Percentiles rank a stretch among this genome's conserved stretches.
Conservation (phyloP, 2,797 vertebrate species). For the Rousettus madagascariensis region DNA sequence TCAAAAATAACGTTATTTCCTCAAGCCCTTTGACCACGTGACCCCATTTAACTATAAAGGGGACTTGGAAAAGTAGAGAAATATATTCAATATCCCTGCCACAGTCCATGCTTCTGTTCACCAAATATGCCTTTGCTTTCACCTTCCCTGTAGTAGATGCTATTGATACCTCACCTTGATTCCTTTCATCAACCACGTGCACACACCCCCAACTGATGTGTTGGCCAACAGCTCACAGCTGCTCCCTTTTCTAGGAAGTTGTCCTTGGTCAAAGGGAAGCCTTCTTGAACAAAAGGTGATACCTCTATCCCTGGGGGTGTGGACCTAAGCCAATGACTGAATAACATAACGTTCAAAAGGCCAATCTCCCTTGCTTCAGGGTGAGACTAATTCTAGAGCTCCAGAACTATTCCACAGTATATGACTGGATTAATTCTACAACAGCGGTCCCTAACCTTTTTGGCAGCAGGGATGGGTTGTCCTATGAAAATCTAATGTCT, state of each 20-base stretch:
- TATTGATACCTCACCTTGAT: not conserved
- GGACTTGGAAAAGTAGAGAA: not conserved
- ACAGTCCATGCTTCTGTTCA: not conserved
- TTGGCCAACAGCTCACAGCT: not conserved
- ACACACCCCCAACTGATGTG: not conserved
- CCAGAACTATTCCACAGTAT: not conserved
- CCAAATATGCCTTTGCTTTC: not conserved
- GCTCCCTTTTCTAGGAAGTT: not conserved
- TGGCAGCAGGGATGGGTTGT: no score
- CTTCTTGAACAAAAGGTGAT: not conserved
- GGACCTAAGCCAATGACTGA: not conserved
- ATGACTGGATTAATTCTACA: not conserved
- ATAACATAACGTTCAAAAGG: not conserved
- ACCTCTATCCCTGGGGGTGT: not conserved
- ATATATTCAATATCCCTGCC: not conserved
- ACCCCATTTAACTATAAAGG: not conserved
- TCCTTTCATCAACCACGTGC: not conserved
- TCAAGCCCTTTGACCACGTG: not conserved
- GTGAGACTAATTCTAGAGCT: not conserved
- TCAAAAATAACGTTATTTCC: not conserved
- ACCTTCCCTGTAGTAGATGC: not conserved
- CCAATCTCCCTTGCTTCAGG: not conserved
- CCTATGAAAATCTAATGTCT: no score
- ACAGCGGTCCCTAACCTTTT: no score
- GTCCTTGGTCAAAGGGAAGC: not conserved